Base-by-base conservation (phyloP, 2,797 vertebrate genomes). In the Macropodus opercularis region DNA sequence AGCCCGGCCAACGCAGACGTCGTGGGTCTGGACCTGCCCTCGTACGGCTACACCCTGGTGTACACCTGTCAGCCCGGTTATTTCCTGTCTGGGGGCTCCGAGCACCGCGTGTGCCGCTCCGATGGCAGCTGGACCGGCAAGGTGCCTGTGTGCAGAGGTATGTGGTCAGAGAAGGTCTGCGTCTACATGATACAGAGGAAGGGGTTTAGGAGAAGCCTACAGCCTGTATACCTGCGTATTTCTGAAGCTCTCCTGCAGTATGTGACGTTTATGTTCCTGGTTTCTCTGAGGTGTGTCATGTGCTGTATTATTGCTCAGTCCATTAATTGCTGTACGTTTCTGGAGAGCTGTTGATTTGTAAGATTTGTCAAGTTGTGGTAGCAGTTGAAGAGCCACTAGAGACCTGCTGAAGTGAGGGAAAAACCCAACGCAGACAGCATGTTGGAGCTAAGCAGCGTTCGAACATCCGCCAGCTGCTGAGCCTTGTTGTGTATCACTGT, bases 51-150 rank as follows among this genome's bases (percentile, higher is more conserved):
- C 85, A 98, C 95, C 6, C 80, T 99, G 62, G 93, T 99, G 80
- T 99, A 98, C 79, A 94, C 93, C 81, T 99, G 97, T 90, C 96
- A 99, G 87, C 89, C 93, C 46, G 95, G 96, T 63, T 98, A 94
- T 85, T 94, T 97, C 84, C 90, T 99, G 77, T 94, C 95, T 0
- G 97, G 97, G 72, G 97, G 97, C 50, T 98, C 97, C 15, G 97
- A 99, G 84, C 97, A 99, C 64, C 93, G 97, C 56, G 95, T 95
- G 23, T 99, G 97, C 85, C 93, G 94, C 70, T 94, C 97, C 32
- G 96, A 98, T 44, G 92, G 96, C 73, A 97, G 96, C 24, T 99
- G 97, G 97, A 97, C 95, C 39, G 97, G 97, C 72, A 99, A 98
- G 87, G 94, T 97, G 87, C 97, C 97, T 48, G 88, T 98, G 64